Base-by-base conservation (phyloP, 2,797 vertebrate species). In the Buphagus erythrorhynchus region DNA sequence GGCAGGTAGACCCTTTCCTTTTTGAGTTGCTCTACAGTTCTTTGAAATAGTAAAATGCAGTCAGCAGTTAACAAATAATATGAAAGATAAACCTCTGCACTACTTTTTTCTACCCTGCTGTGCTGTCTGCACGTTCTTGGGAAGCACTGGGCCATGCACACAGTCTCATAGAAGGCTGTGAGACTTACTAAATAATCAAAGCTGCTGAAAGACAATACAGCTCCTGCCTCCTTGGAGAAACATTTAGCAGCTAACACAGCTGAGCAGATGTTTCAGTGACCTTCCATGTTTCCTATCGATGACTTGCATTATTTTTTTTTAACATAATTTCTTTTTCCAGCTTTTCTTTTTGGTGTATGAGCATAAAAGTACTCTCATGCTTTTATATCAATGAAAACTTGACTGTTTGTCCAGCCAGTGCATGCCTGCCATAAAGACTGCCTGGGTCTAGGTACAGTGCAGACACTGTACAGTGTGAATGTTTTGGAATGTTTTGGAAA, bases 201-300 rank as follows among this genome's bases (percentile, higher is more conserved):
- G 93, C 96, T 97, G 93, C 91, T 95, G 91, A 89, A 96, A 97
- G 94, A 97, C 96, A 97, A 91, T 96, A 79, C 71, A 86, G 4
- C 45, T 81, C 55, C 88, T 96, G 96, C 93, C 94, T 96, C 88
- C 88, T 71, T 52, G 81, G 79, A 97, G 93, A 77, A 82, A 77
- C 73, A 33, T 91, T 95, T 92, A 96, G 93, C 62, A 95, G 93
- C 90, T 96, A 97, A 95, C 20, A 2, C 88, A 94, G 74, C 19
- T 54, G 91, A 97, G 95, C 97, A 97, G 97, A 97, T 98, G 97
- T 97, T 93, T 95, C 14, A 2, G 67, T 87, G 81, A 88, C 86
- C 95, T 97, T 95, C 95, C 74, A 43, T 85, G 81, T 96, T 97
- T 96, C 91, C 90, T 91, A 72, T 69, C 92, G 91, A 91, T 96